These are phyloP conservation scores for Cygnus atratus DNA, from an alignment of 2,113 vertebrate genomes.

Conservation along the genomic window DNA sequence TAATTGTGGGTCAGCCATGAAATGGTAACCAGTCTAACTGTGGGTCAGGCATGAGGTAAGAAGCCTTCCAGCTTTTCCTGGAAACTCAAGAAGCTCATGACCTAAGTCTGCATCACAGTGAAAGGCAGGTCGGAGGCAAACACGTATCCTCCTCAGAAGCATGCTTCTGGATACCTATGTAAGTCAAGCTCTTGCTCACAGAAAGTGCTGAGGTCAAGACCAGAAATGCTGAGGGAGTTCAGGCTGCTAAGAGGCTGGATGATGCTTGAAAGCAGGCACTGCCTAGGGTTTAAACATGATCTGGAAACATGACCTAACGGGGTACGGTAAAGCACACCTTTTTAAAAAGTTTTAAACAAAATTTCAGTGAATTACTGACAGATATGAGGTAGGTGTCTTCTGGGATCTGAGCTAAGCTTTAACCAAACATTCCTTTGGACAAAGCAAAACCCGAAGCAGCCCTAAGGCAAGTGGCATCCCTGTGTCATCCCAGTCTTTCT, in stretches of 20 bases:
- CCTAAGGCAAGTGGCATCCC: neutral
- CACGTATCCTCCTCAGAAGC: neutral
- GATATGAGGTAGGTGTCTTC: neutral
- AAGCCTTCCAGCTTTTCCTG: neutral
- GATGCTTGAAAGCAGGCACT: neutral
- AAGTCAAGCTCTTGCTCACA: neutral
- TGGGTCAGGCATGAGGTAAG: neutral
- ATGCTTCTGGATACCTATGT: neutral
- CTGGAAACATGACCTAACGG: neutral
- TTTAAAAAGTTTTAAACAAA: neutral
- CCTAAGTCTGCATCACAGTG: neutral
- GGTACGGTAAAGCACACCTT: rapidly evolving
- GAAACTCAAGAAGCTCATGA: neutral
- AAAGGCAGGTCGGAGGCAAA: neutral
- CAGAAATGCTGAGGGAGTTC: neutral
- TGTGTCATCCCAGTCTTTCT: neutral
- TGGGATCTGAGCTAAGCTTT: neutral
- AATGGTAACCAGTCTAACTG: neutral
- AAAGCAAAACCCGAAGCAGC: neutral
- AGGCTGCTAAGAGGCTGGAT: neutral
- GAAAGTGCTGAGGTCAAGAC: neutral
- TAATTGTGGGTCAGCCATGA: neutral
- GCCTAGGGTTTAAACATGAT: neutral
- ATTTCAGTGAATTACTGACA: neutral
- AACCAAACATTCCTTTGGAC: neutral